Evolutionary conservation across 2,888 invertebrate species (phyloP).

Genomic region (Leptinotarsa peninsularis): DNA sequence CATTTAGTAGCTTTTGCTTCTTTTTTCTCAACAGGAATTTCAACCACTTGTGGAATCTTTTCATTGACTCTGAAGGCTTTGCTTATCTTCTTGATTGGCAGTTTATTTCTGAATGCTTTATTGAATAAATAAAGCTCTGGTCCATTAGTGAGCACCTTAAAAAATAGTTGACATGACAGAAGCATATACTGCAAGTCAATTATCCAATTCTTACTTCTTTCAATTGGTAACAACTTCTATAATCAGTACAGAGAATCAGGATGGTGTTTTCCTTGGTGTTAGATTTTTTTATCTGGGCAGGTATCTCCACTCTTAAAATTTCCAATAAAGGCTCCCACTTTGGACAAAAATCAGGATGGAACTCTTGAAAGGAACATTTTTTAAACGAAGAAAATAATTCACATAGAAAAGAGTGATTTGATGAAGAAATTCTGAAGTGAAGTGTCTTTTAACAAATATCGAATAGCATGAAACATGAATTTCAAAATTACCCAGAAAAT

Average conservation of each 20-base stretch:
- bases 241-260: constrained; percentile 86
- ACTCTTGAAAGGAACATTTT: constrained; percentile 68
- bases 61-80: constrained; percentile 63
- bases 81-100: constrained; percentile 72
- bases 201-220: constrained; percentile 67
- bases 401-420: no score
- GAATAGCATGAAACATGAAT: no score
- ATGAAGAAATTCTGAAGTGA: no score
- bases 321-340: constrained; percentile 91
- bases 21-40: constrained; percentile 43
- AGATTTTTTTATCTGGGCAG: constrained; percentile 73
- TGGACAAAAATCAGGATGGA: constrained; percentile 86
- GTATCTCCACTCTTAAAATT: constrained; percentile 84
- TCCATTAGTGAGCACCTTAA: constrained; percentile 73
- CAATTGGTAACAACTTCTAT: constrained; percentile 84
- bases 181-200: constrained; percentile 23
- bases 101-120: constrained; percentile 72
- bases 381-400: neutral
- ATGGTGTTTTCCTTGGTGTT: constrained; percentile 74
- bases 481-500: no score
- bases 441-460: no score
- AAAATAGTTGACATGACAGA: neutral
- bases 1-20: constrained; percentile 27
- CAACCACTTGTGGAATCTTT: constrained; percentile 56
- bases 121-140: constrained; percentile 74